Conservation (phyloP, 2,113 vertebrate species). For the Elanus axillaris region DNA sequence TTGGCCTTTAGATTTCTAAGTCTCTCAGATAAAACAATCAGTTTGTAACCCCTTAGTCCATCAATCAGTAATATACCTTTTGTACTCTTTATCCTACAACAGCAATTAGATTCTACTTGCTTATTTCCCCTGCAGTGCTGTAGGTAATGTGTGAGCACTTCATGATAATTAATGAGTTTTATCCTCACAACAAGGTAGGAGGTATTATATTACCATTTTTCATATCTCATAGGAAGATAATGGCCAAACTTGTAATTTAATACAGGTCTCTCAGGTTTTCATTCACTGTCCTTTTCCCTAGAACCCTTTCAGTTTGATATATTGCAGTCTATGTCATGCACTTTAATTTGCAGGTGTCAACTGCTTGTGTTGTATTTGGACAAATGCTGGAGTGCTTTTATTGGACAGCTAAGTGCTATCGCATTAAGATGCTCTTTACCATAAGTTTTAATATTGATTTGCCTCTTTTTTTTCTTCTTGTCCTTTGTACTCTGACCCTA, state of each 20-base stretch:
- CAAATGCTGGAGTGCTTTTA: not conserved
- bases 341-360: slow-evolving; percentile 49
- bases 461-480: not conserved
- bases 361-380: not conserved
- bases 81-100: not conserved
- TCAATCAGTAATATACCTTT: slow-evolving; percentile 1
- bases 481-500: not conserved
- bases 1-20: not conserved
- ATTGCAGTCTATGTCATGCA: not conserved
- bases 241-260: not conserved
- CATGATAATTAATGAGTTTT: slow-evolving; percentile 20
- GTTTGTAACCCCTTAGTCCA: not conserved
- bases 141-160: not conserved
- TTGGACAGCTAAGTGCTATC: not conserved
- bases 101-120: slow-evolving; percentile 1
- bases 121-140: not conserved
- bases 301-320: not conserved
- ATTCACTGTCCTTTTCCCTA: slow-evolving; percentile 5
- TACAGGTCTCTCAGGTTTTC: not conserved
- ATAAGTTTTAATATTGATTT: slow-evolving; percentile 9
- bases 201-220: slow-evolving; percentile 1
- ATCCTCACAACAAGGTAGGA: not conserved
- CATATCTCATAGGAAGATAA: not conserved
- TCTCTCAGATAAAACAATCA: not conserved
- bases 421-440: not conserved